Conservation (phyloP, 2,113 vertebrate species). For the Petroica traversi region DNA sequence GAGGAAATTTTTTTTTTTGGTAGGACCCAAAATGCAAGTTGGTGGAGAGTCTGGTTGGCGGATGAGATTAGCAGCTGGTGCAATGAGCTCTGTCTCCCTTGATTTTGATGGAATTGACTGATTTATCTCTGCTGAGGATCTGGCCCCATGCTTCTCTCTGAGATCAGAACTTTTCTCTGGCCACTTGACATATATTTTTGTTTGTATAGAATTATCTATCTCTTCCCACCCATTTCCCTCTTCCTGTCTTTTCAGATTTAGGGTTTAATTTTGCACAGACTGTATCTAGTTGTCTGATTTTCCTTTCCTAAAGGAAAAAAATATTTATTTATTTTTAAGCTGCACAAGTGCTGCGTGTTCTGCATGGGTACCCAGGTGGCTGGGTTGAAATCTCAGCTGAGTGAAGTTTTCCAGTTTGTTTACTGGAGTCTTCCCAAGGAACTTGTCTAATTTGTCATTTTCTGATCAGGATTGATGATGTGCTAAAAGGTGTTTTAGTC, state of each 20-base stretch:
- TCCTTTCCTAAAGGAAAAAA: neutral
- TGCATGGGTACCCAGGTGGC: neutral
- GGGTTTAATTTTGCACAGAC: neutral
- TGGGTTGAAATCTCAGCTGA: neutral
- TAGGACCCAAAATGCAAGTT: conserved; percentile 7
- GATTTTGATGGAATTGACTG: neutral
- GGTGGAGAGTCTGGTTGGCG: conserved; percentile 16
- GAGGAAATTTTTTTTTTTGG: conserved; percentile 36
- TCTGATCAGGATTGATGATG: conserved; percentile 42
- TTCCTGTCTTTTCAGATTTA: neutral
- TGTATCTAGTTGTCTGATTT: neutral
- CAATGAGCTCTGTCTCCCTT: neutral
- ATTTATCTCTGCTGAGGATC: neutral
- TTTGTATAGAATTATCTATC: conserved; percentile 28
- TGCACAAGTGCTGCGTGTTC: neutral
- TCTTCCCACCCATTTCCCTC: conserved; percentile 24
- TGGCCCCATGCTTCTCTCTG: neutral
- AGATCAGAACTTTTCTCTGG: neutral
- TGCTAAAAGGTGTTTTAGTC: conserved; percentile 17
- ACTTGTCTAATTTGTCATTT: conserved; percentile 10
- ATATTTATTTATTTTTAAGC: neutral
- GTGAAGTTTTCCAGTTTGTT: neutral
- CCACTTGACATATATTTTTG: conserved; percentile 14
- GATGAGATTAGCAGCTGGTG: neutral
- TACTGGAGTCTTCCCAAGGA: conserved; percentile 5